A percentile compares a stretch with the other conserved stretches of the same genome.
Conservation (phyloP, 2,888 invertebrate species). For the Fabriciana adippe region DNA sequence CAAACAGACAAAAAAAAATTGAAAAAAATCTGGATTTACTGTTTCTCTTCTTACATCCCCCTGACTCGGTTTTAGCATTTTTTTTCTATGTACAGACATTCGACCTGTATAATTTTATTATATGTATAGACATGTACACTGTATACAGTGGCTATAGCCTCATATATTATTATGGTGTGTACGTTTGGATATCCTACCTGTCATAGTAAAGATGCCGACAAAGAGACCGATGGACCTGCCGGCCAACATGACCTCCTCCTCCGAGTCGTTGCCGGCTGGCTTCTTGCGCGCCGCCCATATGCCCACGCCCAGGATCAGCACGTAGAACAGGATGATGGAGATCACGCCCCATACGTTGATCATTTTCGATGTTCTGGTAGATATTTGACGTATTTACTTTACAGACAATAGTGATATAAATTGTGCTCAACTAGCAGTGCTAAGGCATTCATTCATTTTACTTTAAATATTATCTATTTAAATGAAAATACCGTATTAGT, state of each 20-base stretch:
- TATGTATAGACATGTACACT: too few species aligned
- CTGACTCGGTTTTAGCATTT: too few species aligned
- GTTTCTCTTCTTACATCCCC: too few species aligned
- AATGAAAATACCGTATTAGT: too few species aligned
- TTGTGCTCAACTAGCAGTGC: background rate
- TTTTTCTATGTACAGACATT: too few species aligned
- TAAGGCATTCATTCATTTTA: too few species aligned
- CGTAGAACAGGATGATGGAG: conserved; percentile 97
- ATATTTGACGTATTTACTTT: background rate
- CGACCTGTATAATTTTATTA: too few species aligned
- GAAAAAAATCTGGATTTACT: too few species aligned
- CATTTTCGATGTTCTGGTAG: conserved; percentile 80
- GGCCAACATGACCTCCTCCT: conserved; percentile 99
- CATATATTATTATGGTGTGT: background rate
- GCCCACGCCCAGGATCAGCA: conserved; percentile 96
- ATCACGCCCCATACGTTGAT: conserved; percentile 96
- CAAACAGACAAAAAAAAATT: too few species aligned
- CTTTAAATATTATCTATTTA: too few species aligned
- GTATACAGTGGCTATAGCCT: too few species aligned
- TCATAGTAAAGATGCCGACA: conserved; percentile 99
- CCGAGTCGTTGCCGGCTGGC: conserved; percentile 92
- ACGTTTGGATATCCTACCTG: conserved; percentile 82
- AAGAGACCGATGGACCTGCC: conserved; percentile 98
- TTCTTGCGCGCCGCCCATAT: conserved; percentile 99
- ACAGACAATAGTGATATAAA: background rate